A percentile compares a stretch with the other conserved stretches of the same genome.
phyloP scores from a whole-genome alignment of 2,113 vertebrate genomes.

The Neodontobutis hainanensis region DNA sequence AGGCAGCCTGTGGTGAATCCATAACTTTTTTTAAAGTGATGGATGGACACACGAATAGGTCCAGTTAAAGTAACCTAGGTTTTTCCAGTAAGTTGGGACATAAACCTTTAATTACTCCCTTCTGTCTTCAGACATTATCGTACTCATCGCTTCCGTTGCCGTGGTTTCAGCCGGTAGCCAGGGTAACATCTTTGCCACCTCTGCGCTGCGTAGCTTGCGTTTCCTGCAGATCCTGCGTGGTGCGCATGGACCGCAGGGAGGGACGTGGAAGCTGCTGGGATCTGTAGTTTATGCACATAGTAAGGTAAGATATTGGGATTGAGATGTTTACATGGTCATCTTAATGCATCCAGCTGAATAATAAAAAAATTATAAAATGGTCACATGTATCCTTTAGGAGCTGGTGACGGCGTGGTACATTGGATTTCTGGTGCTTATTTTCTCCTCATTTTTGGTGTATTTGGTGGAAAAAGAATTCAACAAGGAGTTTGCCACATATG shows the following conservation, averaged over 20 bases:
- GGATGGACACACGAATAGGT: constrained; percentile 23
- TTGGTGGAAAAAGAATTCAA: constrained; percentile 98
- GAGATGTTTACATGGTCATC: no score
- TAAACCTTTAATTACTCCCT: constrained; percentile 55
- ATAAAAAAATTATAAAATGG: not conserved
- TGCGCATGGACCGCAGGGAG: constrained; percentile 99
- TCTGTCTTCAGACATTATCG: constrained; percentile 93
- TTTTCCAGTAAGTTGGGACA: constrained; percentile 29
- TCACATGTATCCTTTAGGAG: constrained; percentile 82
- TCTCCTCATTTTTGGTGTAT: constrained; percentile 99
- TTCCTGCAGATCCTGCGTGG: constrained; percentile 99
- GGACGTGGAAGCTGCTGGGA: constrained; percentile 98
- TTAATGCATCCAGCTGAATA: no score
- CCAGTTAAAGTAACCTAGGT: constrained; percentile 26
- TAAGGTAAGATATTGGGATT: constrained; percentile 80
- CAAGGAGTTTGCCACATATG: constrained; percentile 95
- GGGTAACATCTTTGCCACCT: constrained; percentile 99
- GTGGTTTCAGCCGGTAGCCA: constrained; percentile 99
- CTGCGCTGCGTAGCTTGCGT: constrained; percentile 96
- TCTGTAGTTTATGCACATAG: constrained; percentile 99
- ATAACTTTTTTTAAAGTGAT: constrained; percentile 39
- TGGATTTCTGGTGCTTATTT: constrained; percentile 97
- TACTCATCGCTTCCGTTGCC: constrained; percentile 97
- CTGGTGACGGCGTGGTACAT: constrained; percentile 99
- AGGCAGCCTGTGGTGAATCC: constrained; percentile 24